Conservation (phyloP, 37 sponge, comb jelly and placozoan genomes). For the Chondrilla cf. caribensis region DNA sequence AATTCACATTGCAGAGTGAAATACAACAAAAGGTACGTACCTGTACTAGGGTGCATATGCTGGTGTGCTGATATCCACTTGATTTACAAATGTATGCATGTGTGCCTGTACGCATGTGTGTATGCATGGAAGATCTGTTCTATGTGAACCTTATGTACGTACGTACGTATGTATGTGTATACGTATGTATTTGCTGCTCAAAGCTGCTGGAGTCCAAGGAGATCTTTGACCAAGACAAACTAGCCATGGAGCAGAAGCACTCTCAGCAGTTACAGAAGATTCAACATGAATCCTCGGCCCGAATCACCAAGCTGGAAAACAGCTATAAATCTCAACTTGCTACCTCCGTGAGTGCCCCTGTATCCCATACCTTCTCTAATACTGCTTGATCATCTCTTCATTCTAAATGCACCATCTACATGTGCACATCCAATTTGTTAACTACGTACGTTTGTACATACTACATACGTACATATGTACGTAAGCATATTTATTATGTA, state of each 20-base stretch:
- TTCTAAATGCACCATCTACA: too few relatives aligned
- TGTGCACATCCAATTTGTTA: too few relatives aligned
- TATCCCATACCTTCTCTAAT: too few relatives aligned
- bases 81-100: constrained; percentile 3
- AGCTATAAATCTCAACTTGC: not conserved
- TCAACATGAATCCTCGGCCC: not conserved
- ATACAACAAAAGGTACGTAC: not conserved
- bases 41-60: not conserved
- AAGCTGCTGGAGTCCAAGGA: constrained; percentile 9
- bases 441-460: too few relatives aligned
- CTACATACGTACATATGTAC: too few relatives aligned
- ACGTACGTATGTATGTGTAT: too few relatives aligned
- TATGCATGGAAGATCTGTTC: not conserved
- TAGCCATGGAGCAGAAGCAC: constrained; percentile 1
- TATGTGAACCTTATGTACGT: not conserved
- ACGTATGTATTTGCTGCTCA: not conserved
- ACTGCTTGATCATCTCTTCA: too few relatives aligned
- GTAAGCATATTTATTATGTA: too few relatives aligned
- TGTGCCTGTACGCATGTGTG: constrained; percentile 7
- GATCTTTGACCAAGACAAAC: not conserved
- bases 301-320: not conserved
- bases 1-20: constrained; percentile 1
- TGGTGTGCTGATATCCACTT: too few relatives aligned
- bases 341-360: constrained; percentile 9
- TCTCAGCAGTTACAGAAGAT: not conserved